Base-by-base conservation (phyloP, 2,888 invertebrate genomes). In the Candidula unifasciata region DNA sequence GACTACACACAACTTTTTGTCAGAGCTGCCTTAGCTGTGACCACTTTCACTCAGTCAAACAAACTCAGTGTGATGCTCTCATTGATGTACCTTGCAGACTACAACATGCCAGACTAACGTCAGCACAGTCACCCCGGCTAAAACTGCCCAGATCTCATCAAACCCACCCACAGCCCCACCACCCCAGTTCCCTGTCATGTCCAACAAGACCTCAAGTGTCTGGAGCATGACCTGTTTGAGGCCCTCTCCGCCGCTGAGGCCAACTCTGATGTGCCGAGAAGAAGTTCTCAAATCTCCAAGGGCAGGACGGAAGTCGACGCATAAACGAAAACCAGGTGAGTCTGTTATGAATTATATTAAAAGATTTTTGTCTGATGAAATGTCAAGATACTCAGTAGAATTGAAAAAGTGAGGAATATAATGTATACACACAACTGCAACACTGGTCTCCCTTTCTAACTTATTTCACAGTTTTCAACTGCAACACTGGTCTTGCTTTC, bases 211-310 rank as follows among this genome's bases (percentile, higher is more conserved):
- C 16, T 84, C 84, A 6, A 54, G 74, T 30, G 85, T 85, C 3
- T 94, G 95, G 95, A 93, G 93, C 60, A 96, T 97, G 93, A 96
- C 96, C 90, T 97, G 97, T 94, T 95, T 98, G 92, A 96, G 97
- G 87, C 97, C 98, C 77, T 96, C 97, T 89, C 97, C 97, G 87
- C 98, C 98, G 57, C 95, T 97, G 88, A 95, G 97, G 89, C 97
- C 97, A 87, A 95, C 96, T 90, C 95, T 96, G 68, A 86, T 90
- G 74, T 90, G 90, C 85, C 85, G 91, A 66, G 92, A 92, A 74
- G 91, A 92, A 84, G 90, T 88, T 8, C 88, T 91, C 73, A 89
- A 92, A 74, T 93, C 93, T 87, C 93, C 93, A 0, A 86, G 92
- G 27, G 88, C 89, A 33, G 90, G 89, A 10, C 82, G 91, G 30